Percentiles rank a stretch among this genome's conserved stretches.
Conservation (phyloP, 2,113 vertebrate species). For the Gallinago undulata region DNA sequence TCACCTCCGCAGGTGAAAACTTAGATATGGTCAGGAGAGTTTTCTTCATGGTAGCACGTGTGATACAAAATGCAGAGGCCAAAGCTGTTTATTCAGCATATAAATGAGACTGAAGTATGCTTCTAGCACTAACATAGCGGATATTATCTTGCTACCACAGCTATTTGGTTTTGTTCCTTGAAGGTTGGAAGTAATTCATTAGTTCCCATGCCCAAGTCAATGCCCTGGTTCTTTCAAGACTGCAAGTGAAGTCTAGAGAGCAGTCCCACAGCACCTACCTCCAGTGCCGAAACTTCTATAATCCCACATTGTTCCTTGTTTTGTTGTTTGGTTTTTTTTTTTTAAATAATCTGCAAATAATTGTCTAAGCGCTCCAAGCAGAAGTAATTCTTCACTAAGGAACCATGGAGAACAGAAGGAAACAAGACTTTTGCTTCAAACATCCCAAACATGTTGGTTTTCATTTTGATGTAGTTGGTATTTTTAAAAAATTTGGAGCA, state of each 20-base stretch:
- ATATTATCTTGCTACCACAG: conserved; percentile 7
- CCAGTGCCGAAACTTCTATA: not conserved
- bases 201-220: not conserved
- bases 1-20: not conserved
- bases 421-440: not conserved
- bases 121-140: not conserved
- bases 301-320: not conserved
- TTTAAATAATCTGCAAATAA: not conserved
- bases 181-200: conserved; percentile 24
- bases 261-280: not conserved
- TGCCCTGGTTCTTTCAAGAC: not conserved
- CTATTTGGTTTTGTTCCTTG: conserved; percentile 26
- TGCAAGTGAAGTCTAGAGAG: not conserved
- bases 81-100: not conserved
- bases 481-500: not conserved
- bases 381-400: not conserved
- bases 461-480: not conserved
- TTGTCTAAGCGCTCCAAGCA: not conserved
- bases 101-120: not conserved
- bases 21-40: not conserved
- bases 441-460: not conserved
- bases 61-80: not conserved
- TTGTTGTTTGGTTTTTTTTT: not conserved
- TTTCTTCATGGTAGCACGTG: not conserved
- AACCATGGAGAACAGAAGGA: not conserved